These are phyloP conservation scores for Phymanthus crucifer DNA, from an alignment of 92 coral and sea anemone species.

Conservation along the genomic window DNA sequence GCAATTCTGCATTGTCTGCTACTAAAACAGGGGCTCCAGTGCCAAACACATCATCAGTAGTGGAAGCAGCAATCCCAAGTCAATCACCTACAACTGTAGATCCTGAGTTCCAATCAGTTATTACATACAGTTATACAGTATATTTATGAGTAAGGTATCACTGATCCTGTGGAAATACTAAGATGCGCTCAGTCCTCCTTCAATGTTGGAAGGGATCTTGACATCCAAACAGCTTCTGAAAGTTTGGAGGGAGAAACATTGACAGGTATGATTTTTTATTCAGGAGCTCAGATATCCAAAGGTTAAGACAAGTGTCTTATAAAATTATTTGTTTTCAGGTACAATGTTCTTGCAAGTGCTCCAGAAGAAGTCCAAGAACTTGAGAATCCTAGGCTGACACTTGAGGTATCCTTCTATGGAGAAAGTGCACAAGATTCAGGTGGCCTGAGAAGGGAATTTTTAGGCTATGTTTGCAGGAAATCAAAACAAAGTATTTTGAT, in stretches of 20 bases:
- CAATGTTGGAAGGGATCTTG: slow-evolving; percentile 5
- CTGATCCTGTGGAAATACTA: slow-evolving; percentile 4
- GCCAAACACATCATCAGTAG: slow-evolving; percentile 10
- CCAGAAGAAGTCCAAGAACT: slow-evolving; percentile 38
- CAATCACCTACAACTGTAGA: slow-evolving; percentile 27
- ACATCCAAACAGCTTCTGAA: slow-evolving; percentile 1
- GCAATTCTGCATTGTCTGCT: slow-evolving; percentile 29
- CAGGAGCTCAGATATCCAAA: slow-evolving; percentile 26
- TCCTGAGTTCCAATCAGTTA: slow-evolving; percentile 25
- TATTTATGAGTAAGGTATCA: slow-evolving; percentile 6
- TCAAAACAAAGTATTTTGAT: too few species aligned
- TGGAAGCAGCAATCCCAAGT: slow-evolving; percentile 23
- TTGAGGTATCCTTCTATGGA: slow-evolving; percentile 62
- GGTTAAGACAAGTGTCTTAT: slow-evolving; percentile 6
- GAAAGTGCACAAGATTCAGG: slow-evolving; percentile 60
- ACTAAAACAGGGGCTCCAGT: slow-evolving; percentile 20
- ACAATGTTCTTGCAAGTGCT: slow-evolving; percentile 33
- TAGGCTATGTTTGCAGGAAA: slow-evolving; percentile 43
- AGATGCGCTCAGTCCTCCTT: slow-evolving; percentile 12
- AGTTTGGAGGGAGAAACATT: slow-evolving; percentile 49
- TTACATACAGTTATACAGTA: slow-evolving; percentile 19
- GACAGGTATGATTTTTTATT: slow-evolving; percentile 34
- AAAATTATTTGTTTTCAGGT: slow-evolving; percentile 23
- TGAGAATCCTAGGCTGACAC: slow-evolving; percentile 40
- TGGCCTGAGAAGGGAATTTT: slow-evolving; percentile 65